Conservation (phyloP, 53 echinoderm and acorn worm species). For the Actinopyga echinites region DNA sequence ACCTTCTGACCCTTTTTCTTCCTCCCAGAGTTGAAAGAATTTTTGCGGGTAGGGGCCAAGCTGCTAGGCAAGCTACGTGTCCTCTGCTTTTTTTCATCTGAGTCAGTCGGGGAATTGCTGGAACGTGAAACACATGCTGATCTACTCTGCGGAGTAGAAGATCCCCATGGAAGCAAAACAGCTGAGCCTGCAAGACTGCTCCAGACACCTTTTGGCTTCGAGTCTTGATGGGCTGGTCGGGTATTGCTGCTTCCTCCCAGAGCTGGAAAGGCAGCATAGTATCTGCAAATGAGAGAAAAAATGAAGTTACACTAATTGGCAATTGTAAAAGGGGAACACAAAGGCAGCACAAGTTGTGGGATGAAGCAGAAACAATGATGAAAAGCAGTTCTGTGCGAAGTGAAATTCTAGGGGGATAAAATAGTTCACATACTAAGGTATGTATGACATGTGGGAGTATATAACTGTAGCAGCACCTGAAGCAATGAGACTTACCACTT, state of each 20-base stretch:
- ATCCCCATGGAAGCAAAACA: conserved; percentile 40
- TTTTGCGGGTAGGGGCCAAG: conserved; percentile 37
- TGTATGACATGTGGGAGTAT: no score
- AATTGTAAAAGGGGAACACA: not conserved
- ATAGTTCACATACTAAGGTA: no score
- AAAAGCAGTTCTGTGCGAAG: no score
- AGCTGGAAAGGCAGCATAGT: conserved; percentile 95
- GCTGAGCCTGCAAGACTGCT: conserved; percentile 59
- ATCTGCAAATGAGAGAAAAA: conserved; percentile 53
- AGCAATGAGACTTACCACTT: no score
- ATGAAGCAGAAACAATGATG: not conserved
- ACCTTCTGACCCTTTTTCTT: not conserved
- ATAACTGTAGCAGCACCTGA: no score
- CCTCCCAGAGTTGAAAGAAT: conserved; percentile 38
- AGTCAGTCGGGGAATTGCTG: conserved; percentile 73
- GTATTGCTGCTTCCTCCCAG: conserved; percentile 65
- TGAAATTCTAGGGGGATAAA: no score
- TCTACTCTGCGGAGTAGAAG: conserved; percentile 55
- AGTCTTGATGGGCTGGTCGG: conserved; percentile 31
- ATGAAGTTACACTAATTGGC: not conserved
- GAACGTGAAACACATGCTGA: conserved; percentile 84
- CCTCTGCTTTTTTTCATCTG: conserved; percentile 66
- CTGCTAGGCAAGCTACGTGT: conserved; percentile 85
- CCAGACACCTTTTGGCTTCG: conserved; percentile 82
- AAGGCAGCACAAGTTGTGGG: not conserved